phyloP scores from a whole-genome alignment of 2,797 vertebrate species.

The Antrozous pallidus region DNA sequence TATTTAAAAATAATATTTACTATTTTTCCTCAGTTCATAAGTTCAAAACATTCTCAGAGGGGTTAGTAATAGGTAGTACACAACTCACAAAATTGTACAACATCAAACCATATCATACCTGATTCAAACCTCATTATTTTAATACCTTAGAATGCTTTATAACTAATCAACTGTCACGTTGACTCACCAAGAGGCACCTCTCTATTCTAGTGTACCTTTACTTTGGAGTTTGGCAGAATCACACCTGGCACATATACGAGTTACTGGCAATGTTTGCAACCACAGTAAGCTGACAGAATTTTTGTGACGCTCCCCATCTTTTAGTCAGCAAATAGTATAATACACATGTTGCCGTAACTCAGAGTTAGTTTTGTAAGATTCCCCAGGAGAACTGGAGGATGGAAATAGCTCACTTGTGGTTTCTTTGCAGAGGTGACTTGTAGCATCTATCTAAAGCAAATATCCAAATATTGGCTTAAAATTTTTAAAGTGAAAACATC shows the following conservation, averaged over 20 bases:
- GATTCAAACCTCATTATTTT: not conserved
- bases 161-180: not conserved
- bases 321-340: not conserved
- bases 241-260: not conserved
- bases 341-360: not conserved
- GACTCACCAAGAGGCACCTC: not conserved
- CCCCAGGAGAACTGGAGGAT: not conserved
- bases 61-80: not conserved
- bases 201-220: not conserved
- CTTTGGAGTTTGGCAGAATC: not conserved
- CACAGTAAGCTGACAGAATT: not conserved
- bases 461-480: not conserved
- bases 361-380: slow-evolving; percentile 7
- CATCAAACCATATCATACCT: not conserved
- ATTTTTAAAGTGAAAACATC: slow-evolving; percentile 17
- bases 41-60: not conserved
- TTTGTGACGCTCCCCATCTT: not conserved
- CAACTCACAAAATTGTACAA: not conserved
- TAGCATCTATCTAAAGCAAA: not conserved
- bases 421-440: not conserved
- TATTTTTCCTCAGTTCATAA: not conserved
- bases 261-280: not conserved
- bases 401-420: not conserved
- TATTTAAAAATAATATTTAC: not conserved
- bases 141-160: slow-evolving; percentile 23